Evolutionary conservation across 2,888 invertebrate species (phyloP), one percentile per base, ranked within the genome.

Genomic region (Perizoma affinitatum): DNA sequence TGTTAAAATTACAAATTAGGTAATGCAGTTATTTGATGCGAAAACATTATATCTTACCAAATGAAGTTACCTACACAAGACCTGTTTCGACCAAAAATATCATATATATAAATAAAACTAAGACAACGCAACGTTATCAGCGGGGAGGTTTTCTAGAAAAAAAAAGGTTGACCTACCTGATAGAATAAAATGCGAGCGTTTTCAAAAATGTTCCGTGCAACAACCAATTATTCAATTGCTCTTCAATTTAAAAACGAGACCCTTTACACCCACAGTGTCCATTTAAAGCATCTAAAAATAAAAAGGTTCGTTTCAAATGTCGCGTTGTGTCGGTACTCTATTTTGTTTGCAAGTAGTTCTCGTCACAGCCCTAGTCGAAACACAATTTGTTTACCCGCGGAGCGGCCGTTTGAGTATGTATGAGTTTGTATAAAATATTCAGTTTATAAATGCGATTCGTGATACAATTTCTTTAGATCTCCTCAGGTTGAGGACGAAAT

Each of bases 341-440:
- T 52, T 61, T 43, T n/a, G 54, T 41, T 35, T 35, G 57, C 52
- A 59, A 46, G 33, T 1, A 38, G 5, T 50, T 35, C 42, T 48
- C 38, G 46, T 63, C 58, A 53, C 63, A 64, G 38, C 66, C 62
- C 66, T 72, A 73, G 67, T 65, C 65, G 71, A 74, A 75, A 76
- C 73, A 76, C 74, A 77, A 79, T 78, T 79, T 69, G 75, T 74
- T 73, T 70, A 72, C 66, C 69, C 68, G 55, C 64, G 63, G 56
- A 60, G 72, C 70, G 71, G 68, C 72, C 71, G 72, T 76, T 73
- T 73, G 70, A 61, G 68, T 69, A 73, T 72, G 70, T 73, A 75
- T 75, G 75, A 75, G 74, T 64, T 66, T 64, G 60, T 70, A 76
- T 79, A 75, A 79, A 79, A 78, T 76, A 80, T 81, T 78, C 76